Base-by-base conservation (phyloP, 2,113 vertebrate species). In the Mobula hypostoma region DNA sequence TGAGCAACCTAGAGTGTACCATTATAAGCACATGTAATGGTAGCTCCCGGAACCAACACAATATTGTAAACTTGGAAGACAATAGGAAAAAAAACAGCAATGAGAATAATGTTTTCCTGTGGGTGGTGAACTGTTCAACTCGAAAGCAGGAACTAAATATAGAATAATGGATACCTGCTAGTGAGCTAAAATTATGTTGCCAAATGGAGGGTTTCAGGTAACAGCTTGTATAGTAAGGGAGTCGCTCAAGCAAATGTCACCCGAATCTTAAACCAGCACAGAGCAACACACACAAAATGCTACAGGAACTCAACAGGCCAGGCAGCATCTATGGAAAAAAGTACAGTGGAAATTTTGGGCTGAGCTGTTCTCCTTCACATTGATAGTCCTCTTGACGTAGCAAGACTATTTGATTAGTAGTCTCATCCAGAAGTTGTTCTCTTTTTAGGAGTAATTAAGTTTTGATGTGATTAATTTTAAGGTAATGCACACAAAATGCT, bases 181-280 rank as follows among this genome's bases (percentile, higher is more conserved):
- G 36, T 63, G 40, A 58, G 80, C 40, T 83, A 83, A 24, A 82
- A 83, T 17, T 11, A 29, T 93, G 36, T 74, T 72, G 70, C 90
- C 68, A 74, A 48, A 93, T 72, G 90, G 68, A 93, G 36, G 68
- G 90, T 93, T 93, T 93, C 68, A 74, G 90, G 90, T 93, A 36
- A 93, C 68, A 48, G 66, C 90, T 93, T 93, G 74, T 88, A 74
- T 70, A 93, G 68, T 11, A 74, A 74, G 36, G 68, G 63, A 63
- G 68, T 27, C 21, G 68, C 70, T 74, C 19, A 74, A 72, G 12
- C 68, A 92, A 74, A 40, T 68, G 66, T 92, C 32, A 92, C 40
- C 88, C 21, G 15, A 92, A 48, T 32, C 61, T n/a, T 72, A 70
- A 70, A 32, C 63, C 36, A 70, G 48, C 48, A 48, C 48, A 48